Percentiles rank a stretch among this genome's conserved stretches.
Evolutionary conservation across 2,113 vertebrate genomes (phyloP).

Genomic region (Oophaga pumilio): DNA sequence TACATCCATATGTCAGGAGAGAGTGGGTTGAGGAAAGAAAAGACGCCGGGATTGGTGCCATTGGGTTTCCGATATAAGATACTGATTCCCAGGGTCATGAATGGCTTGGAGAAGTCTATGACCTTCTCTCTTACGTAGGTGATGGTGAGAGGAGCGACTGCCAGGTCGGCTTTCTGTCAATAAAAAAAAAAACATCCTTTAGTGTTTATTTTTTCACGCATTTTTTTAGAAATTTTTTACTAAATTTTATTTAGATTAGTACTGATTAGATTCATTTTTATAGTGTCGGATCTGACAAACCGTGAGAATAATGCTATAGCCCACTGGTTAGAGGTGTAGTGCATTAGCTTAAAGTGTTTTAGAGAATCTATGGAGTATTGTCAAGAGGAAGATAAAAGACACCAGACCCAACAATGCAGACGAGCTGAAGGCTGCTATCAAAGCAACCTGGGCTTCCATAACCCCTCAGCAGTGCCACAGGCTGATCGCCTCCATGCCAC

Average conservation of each 20-base stretch:
- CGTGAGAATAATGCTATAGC: neutral
- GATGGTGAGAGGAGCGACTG: constrained; percentile 95
- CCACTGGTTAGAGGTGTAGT: neutral
- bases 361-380: too few relatives aligned
- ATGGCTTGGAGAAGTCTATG: constrained; percentile 98
- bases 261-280: neutral
- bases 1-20: constrained; percentile 99
- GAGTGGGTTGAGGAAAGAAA: constrained; percentile 95
- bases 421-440: too few relatives aligned
- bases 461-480: too few relatives aligned
- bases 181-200: constrained; percentile 33
- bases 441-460: too few relatives aligned
- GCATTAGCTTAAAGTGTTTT: neutral
- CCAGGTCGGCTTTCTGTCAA: constrained; percentile 92
- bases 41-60: constrained; percentile 94
- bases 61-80: constrained; percentile 97
- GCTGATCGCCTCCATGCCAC: too few relatives aligned
- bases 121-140: constrained; percentile 97
- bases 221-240: neutral
- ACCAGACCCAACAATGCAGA: too few relatives aligned
- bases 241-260: neutral
- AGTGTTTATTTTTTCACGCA: neutral
- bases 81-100: constrained; percentile 97
- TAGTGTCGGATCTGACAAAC: neutral
- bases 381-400: too few relatives aligned